Base-by-base conservation (phyloP, 2,113 vertebrate species). In the Poeciliopsis turrubarensis region DNA sequence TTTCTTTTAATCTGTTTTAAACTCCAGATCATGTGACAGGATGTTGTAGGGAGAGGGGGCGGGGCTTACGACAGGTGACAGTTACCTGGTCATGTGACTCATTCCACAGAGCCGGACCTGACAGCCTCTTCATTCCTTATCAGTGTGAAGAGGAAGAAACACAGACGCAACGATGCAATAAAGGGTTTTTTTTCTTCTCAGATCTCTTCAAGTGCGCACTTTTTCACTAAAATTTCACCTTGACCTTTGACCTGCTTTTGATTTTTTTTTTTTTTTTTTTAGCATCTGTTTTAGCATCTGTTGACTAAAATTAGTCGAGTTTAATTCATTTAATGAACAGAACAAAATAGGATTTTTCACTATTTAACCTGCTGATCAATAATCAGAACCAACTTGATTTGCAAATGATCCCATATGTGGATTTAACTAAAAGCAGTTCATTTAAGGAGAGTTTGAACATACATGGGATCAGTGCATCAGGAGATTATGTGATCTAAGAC, bases 1-100 rank as follows among this genome's bases (percentile, higher is more conserved):
- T 84, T 83, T 75, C 37, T 92, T 93, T 93, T 87, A 85, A 87
- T 83, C 81, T 44, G 91, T 93, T 92, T 92, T 89, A 86, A 86
- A 84, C 71, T 82, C 75, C 68, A 54, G 81, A 72, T 81, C 74
- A 61, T 77, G 65, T 86, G 80, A 77, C 57, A 29, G 41, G 72
- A 66, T 57, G 72, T 69, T 32, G 61, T 77, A 65, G 32, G 73
- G 72, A 29, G 26, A 22, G 66, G 60, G 54, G 86, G 60, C 6
- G 78, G 79, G 70, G 79, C 15, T 83, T 39, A 27, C 1, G 1
- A n/a, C 68, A 80, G 72, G 64, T 81, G 70, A 66, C 44, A 22
- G 32, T 77, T 32, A 80, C 73, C 73, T 80, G 66, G 62, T 77
- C 26, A 11, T 85, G 63, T 57, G 71, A 81, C 73, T 89, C 78